Evolutionary conservation across 2,888 invertebrate genomes (phyloP).

Genomic region (Mythimna loreyi): DNA sequence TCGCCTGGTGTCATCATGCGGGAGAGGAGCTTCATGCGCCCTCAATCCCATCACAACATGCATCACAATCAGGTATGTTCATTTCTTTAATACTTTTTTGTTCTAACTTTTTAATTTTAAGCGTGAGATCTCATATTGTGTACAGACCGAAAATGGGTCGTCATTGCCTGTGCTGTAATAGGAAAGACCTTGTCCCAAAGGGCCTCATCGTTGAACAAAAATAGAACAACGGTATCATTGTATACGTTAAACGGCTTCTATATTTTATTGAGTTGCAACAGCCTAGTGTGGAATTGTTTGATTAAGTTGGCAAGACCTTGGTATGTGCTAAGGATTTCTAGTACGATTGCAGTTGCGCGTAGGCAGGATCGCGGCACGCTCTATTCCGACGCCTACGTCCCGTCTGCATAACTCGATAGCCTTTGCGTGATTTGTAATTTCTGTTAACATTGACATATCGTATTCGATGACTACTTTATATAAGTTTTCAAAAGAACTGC

Average conservation of each 20-base stretch:
- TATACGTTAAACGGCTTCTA: background rate
- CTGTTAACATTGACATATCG: conserved; percentile 27
- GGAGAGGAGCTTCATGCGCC: conserved; percentile 93
- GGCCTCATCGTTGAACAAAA: conserved; percentile 33
- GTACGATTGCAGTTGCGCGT: conserved; percentile 60
- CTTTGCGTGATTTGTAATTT: conserved; percentile 64
- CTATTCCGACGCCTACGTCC: conserved; percentile 59
- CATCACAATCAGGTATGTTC: conserved; percentile 88
- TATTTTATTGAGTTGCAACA: conserved; percentile 27
- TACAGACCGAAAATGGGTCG: conserved; percentile 37
- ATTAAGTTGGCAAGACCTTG: conserved; percentile 57
- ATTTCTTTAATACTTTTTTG: background rate
- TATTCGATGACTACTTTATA: background rate
- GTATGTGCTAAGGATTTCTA: conserved; percentile 60
- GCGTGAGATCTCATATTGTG: background rate
- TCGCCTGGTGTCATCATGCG: conserved; percentile 91
- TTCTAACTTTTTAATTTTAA: conserved; percentile 27
- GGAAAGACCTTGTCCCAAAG: conserved; percentile 47
- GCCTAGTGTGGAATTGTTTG: conserved; percentile 36
- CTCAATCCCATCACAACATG: conserved; percentile 91
- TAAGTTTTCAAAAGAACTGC: background rate
- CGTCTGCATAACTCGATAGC: conserved; percentile 51
- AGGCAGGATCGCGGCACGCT: conserved; percentile 61
- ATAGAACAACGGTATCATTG: conserved; percentile 23
- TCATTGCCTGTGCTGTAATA: conserved; percentile 39